Evolutionary conservation across 2,888 invertebrate species (phyloP), one percentile per base, ranked within the genome.

Genomic region (Drosophila pullipes): DNA sequence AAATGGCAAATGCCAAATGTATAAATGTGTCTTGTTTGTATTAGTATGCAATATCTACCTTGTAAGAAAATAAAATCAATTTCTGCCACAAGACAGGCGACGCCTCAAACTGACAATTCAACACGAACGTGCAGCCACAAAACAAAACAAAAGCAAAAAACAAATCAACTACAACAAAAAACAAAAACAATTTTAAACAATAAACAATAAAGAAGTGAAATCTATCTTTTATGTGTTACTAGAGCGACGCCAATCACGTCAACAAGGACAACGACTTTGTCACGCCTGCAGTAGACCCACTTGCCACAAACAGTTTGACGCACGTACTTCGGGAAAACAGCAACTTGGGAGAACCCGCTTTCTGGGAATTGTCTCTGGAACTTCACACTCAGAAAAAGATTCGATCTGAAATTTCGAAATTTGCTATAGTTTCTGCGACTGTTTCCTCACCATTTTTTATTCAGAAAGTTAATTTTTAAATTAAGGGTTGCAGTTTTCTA

Each of bases 121-220:
- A 68, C 69, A 75, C 60, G 78, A 67, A 69, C 76, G 71, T 66
- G 70, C 73, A 52, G 25, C 7, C 44, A 53, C 65, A 50, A 59
- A 69, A 61, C 52, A 70, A 64, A 69, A 66, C 44, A 69, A 74
- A 79, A 72, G 67, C 71, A 66, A 69, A 69, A 73, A 37, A 35
- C 4, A 25, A 50, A 18, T 10, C 50, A 50, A 28, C 50, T 28
- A 54, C 11, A 13, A 16, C 18, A 25, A 25, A 41, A 59, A 67
- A 66, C 49, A 65, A 75, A 81, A 74, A 74, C 74, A 66, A 69
- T 85, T 78, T 83, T 76, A 54, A 60, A 74, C 83, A 77, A 82
- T 85, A 78, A 60, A 76, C 83, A 77, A 81, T 84, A 78, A 85
- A 82, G 77, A 82, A 85, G 75, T 62, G 74, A 88, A 90, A 82